Base-by-base conservation (phyloP, 2,888 invertebrate genomes). In the Neoaliturus tenellus region DNA sequence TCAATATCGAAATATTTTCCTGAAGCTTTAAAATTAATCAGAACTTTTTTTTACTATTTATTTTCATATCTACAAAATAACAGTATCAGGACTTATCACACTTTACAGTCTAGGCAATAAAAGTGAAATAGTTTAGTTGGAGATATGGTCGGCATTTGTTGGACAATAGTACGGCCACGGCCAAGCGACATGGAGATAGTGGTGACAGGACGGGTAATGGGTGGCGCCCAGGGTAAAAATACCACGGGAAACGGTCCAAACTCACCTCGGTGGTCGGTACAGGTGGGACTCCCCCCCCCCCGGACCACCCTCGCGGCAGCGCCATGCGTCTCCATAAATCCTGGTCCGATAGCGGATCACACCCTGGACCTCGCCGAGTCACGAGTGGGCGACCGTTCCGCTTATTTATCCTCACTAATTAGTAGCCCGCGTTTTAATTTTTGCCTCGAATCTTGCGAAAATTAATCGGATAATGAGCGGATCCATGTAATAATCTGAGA, bases 161-260 rank as follows among this genome's bases (percentile, higher is more conserved):
- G 55, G 55, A 55, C 55, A 55, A 55, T 55, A 25, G 55, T 5
- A 4, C 55, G 20, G 20, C 55, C 55, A 55, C 55, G 25, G 55
- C 55, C 55, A 55, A 55, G 55, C 55, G 31, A 35, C 33, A 10
- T 67, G 67, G 33, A 67, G 71, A 73, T 73, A 73, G 71, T 41
- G 71, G 6, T 73, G 71, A 73, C 71, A 73, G 71, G 33, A 3
- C 69, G 41, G 71, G 31, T 73, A 73, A 73, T 73, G 35, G 25
- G 71, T 73, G 71, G 71, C 71, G 71, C 71, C 71, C 41, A 10
- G 31, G 31, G 31, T 73, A 73, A 73, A 73, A 73, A 73, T 73
- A 73, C 71, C 71, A 14, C 41, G 71, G 67, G 67, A 31, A 35
- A 67, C 67, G 67, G 67, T 31, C 67, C 67, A 67, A 35, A 14